Evolutionary conservation across 53 echinoderm and acorn worm genomes (phyloP), one percentile per base, ranked within the genome.

Genomic region (Stichopus horrens): DNA sequence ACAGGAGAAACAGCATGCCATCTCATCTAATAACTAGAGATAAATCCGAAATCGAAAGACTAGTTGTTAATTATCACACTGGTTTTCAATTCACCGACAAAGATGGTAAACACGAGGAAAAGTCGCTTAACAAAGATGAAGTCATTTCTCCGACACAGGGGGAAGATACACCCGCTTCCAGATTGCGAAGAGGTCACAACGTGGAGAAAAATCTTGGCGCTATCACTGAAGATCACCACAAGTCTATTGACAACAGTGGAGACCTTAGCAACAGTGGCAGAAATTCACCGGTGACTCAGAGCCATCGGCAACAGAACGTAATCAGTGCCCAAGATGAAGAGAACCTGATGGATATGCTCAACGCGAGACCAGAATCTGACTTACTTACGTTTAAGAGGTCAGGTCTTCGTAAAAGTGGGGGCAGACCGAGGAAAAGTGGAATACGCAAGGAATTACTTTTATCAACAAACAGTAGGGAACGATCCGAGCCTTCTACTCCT

Each of bases 1-100:
- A 85, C 52, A 65, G 85, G 23, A 65, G 85, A 52, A 85, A 85
- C 52, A 85, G 85, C 7, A 85, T 85, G 85, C 85, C 85, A 65
- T 22, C 85, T 37, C 65, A 85, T 23, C 52, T 63, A 18, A 59
- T 85, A 8, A 85, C 85, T 9, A 85, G 66, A 65, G 67, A 85
- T 37, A 85, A 85, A 85, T 18, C 85, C 14, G 85, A 85, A 16
- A 85, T 85, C 85, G 85, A 85, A 85, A 58, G 51, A 52, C 22
- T 85, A 52, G 85, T 85, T 16, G 65, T 65, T 10, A 85, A 85
- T 52, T 85, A 85, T 85, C 85, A 85, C 11, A 85, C 63, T 67
- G 85, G 85, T 10, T 85, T 85, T 58, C 57, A 85, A 67, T 5
- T 16, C 51, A 66, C 85, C 21, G 85, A 85, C 7, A 67, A 76